These are phyloP conservation scores for Pogonophryne albipinna DNA, from an alignment of 2,797 vertebrate genomes.

Conservation along the genomic window DNA sequence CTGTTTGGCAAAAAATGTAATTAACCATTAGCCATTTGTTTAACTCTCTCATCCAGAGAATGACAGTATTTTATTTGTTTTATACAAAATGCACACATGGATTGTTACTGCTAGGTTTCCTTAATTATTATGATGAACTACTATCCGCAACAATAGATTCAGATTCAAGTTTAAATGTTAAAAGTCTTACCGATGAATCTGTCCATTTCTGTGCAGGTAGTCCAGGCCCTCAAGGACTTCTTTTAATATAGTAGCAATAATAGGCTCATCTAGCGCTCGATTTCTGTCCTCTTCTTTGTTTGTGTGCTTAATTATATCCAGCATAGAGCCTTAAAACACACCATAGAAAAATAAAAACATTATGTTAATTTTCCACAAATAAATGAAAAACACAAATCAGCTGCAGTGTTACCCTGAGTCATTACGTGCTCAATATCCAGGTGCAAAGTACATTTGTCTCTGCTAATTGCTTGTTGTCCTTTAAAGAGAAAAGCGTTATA, in stretches of 20 bases:
- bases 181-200: constrained; percentile 94
- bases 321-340: constrained; percentile 91
- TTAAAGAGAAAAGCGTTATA: constrained; percentile 6
- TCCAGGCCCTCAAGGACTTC: constrained; percentile 98
- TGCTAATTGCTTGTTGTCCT: constrained; percentile 24
- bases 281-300: constrained; percentile 94
- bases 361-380: constrained; percentile 2
- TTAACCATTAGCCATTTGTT: not conserved
- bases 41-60: not conserved
- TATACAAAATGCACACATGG: too few relatives aligned
- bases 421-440: constrained; percentile 24
- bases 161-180: not conserved
- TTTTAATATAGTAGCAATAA: constrained; percentile 97
- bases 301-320: constrained; percentile 98
- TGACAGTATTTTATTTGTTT: not conserved
- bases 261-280: constrained; percentile 94
- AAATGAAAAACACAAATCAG: constrained; percentile 25
- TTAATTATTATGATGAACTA: not conserved
- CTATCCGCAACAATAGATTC: not conserved
- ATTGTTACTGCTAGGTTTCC: not conserved
- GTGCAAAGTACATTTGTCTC: constrained; percentile 1
- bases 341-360: constrained; percentile 14
- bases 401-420: not conserved
- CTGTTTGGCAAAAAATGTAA: constrained; percentile 27
- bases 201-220: constrained; percentile 97